Evolutionary conservation across 2,113 vertebrate species (phyloP).

Genomic region (Salvelinus fontinalis): DNA sequence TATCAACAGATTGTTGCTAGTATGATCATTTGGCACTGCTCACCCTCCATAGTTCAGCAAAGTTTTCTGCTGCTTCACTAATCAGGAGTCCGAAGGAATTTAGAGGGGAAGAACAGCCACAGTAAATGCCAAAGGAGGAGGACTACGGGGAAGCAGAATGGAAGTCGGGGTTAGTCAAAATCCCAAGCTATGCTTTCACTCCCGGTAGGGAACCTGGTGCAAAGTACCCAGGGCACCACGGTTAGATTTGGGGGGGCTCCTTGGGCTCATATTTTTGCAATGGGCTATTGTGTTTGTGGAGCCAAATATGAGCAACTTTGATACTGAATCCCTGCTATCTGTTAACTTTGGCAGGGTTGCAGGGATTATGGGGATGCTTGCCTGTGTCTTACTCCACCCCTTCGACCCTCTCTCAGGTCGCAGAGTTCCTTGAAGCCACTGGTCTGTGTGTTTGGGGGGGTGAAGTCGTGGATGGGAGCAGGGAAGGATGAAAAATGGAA

Average conservation of each 20-base stretch:
- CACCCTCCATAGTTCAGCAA: too few relatives aligned
- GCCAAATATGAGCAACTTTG: constrained; percentile 95
- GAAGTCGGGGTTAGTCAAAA: constrained; percentile 67
- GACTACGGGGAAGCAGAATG: constrained; percentile 44
- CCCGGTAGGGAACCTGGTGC: constrained; percentile 72
- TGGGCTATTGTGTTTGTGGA: constrained; percentile 88
- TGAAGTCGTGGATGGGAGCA: constrained; percentile 65
- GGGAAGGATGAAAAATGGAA: constrained; percentile 56
- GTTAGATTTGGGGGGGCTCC: constrained; percentile 84
- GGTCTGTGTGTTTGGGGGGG: constrained; percentile 57
- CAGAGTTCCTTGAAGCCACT: constrained; percentile 76
- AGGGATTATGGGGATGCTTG: constrained; percentile 89
- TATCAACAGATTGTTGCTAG: too few relatives aligned
- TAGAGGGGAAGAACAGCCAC: constrained; percentile 41
- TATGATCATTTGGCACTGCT: too few relatives aligned
- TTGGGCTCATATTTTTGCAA: constrained; percentile 89
- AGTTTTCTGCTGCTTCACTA: not conserved
- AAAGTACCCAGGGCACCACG: constrained; percentile 78
- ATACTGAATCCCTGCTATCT: constrained; percentile 93
- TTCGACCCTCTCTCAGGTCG: constrained; percentile 48
- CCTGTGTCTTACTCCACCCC: constrained; percentile 71
- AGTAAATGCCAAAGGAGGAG: constrained; percentile 23
- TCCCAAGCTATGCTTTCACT: constrained; percentile 74
- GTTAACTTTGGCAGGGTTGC: constrained; percentile 91
- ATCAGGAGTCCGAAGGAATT: constrained; percentile 32